Evolutionary conservation across 2,888 invertebrate species (phyloP).

Genomic region (Apamea monoglypha): DNA sequence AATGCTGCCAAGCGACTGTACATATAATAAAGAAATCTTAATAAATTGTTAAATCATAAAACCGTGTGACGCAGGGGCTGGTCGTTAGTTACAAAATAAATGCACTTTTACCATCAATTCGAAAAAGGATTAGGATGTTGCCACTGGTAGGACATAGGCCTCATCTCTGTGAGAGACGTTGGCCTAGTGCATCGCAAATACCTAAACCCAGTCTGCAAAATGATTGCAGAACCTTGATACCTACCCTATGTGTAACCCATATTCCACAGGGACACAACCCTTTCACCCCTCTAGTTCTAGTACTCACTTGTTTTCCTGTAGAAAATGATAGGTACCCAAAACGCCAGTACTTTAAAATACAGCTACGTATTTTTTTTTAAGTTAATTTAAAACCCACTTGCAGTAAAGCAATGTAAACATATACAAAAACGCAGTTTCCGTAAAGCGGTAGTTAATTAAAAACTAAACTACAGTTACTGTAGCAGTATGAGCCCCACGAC

Average conservation of each 20-base stretch:
- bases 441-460: slow-evolving; percentile 58
- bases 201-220: too few relatives aligned
- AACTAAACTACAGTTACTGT: slow-evolving; percentile 50
- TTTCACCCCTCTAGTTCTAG: background rate
- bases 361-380: background rate
- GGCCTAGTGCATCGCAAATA: background rate
- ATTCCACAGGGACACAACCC: background rate
- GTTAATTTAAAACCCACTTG: slow-evolving; percentile 4
- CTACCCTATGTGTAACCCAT: background rate
- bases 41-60: too few relatives aligned
- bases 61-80: too few relatives aligned
- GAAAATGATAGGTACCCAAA: background rate
- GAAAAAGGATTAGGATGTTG: background rate
- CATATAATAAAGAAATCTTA: too few relatives aligned
- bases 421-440: slow-evolving; percentile 45
- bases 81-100: too few relatives aligned
- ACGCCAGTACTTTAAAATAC: background rate
- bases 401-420: slow-evolving; percentile 17
- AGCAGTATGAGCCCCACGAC: slow-evolving; percentile 34
- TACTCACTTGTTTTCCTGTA: background rate
- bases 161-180: background rate
- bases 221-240: too few relatives aligned
- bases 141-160: too few relatives aligned
- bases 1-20: too few relatives aligned
- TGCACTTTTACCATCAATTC: background rate